Evolutionary conservation across 1,140 invertebrate species (phyloP), one percentile per base, ranked within the genome.

Genomic region (Anoplophora glabripennis): DNA sequence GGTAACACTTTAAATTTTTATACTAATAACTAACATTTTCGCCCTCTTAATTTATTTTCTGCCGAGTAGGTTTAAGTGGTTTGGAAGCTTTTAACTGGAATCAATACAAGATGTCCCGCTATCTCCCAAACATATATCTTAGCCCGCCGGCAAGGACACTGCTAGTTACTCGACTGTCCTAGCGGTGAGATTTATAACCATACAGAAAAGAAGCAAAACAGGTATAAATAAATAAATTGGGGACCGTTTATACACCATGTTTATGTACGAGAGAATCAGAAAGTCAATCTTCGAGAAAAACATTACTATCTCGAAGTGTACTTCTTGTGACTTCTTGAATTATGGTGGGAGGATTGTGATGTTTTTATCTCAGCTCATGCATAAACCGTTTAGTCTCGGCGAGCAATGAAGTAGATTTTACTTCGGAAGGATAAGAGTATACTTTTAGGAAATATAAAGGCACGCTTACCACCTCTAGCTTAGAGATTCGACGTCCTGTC

Each of bases 71-170:
- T 28, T 28, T 28, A 28, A 28, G 21, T 28, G 21, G 21, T 28
- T 28, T 28, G 21, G 64, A 67, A 66, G 72, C 70, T 71, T 73
- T 73, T 71, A 71, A 68, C 64, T 63, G 64, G 69, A 73, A 73
- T 73, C 72, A 69, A 73, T 73, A 71, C 69, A 70, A 70, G 63
- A 71, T 73, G 68, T 71, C 67, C 67, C 66, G 57, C 65, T 70
- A 68, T 71, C 66, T 65, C 60, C 35, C 28, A 61, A 53, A 69
- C 70, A 72, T 72, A 69, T 72, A 73, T 73, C 70, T 71, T 68
- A 62, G 61, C 66, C 55, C 55, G 61, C 66, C 55, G 54, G 55
- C 57, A 65, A 71, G 69, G 71, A 61, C 68, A 70, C 63, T 65
- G 61, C 67, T 69, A 68, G 68, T 70, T 68, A 68, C 67, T 68